Conservation (phyloP, 1,140 invertebrate genomes). For the Drosophila tani region DNA sequence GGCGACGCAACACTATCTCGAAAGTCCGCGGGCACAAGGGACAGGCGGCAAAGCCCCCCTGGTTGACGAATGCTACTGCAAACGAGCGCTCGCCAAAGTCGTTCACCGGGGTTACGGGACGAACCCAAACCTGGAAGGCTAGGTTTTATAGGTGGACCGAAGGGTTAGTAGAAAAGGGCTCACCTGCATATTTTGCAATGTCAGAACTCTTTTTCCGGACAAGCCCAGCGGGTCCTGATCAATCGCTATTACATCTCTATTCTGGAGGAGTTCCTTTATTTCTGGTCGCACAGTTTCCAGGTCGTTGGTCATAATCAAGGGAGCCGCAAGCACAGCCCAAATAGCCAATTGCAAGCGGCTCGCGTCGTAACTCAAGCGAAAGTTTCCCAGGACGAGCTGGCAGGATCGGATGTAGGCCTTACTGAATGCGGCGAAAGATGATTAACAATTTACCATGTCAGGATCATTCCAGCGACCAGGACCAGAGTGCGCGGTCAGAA, state of each 20-base stretch:
- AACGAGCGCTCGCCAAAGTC: constrained; percentile 28
- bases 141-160: neutral
- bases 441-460: constrained; percentile 91
- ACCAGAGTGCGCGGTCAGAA: constrained; percentile 93
- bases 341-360: constrained; percentile 98
- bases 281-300: constrained; percentile 94
- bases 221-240: constrained; percentile 91
- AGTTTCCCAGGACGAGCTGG: constrained; percentile 97
- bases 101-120: constrained; percentile 48
- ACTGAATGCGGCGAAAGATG: neutral
- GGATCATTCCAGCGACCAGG: constrained; percentile 99
- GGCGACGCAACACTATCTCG: constrained; percentile 1
- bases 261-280: constrained; percentile 96
- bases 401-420: no score
- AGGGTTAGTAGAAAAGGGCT: no score
- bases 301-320: constrained; percentile 98
- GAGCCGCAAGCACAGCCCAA: constrained; percentile 98
- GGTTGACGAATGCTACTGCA: constrained; percentile 56
- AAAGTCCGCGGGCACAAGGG: constrained; percentile 50
- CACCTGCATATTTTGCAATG: constrained; percentile 19
- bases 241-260: constrained; percentile 95
- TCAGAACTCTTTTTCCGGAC: constrained; percentile 20
- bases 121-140: constrained; percentile 52
- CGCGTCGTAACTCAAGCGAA: constrained; percentile 96
- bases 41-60: constrained; percentile 3